Evolutionary conservation across 2,113 vertebrate species (phyloP).

Genomic region (Mustelus asterias): DNA sequence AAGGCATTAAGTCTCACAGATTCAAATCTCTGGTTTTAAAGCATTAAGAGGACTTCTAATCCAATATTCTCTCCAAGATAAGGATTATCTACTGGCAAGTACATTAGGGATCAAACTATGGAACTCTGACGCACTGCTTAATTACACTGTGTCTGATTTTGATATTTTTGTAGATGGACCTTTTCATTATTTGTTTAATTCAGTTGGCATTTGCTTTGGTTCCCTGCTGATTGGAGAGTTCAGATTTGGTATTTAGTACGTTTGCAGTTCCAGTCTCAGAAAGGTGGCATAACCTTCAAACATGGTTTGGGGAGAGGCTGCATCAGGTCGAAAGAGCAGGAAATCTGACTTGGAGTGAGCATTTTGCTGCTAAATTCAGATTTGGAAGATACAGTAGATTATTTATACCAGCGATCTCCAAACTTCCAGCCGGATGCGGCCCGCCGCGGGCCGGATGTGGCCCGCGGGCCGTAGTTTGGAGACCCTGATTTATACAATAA

Average conservation of each 20-base stretch:
- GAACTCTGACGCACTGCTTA: not conserved
- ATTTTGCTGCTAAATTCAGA: not conserved
- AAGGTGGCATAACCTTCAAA: not conserved
- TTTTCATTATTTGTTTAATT: not conserved
- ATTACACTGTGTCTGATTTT: not conserved
- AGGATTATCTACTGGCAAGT: not conserved
- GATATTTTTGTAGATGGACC: not conserved
- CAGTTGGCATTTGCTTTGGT: not conserved
- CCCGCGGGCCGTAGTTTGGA: too few species aligned
- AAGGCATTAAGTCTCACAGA: too few species aligned
- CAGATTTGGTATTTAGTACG: not conserved
- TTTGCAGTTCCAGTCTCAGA: not conserved
- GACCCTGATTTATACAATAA: too few species aligned
- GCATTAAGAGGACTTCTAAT: too few species aligned
- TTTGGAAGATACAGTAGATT: not conserved
- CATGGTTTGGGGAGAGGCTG: not conserved
- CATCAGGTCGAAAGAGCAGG: not conserved
- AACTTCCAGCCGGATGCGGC: too few species aligned
- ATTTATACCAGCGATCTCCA: too few species aligned
- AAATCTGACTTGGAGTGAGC: not conserved
- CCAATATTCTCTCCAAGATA: not conserved
- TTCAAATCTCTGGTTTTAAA: too few species aligned
- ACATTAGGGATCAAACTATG: not conserved
- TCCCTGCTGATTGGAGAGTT: not conserved
- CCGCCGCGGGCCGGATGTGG: too few species aligned